These are phyloP conservation scores for Amaurobius ferox DNA, from an alignment of 2,888 invertebrate species.

Conservation along the genomic window DNA sequence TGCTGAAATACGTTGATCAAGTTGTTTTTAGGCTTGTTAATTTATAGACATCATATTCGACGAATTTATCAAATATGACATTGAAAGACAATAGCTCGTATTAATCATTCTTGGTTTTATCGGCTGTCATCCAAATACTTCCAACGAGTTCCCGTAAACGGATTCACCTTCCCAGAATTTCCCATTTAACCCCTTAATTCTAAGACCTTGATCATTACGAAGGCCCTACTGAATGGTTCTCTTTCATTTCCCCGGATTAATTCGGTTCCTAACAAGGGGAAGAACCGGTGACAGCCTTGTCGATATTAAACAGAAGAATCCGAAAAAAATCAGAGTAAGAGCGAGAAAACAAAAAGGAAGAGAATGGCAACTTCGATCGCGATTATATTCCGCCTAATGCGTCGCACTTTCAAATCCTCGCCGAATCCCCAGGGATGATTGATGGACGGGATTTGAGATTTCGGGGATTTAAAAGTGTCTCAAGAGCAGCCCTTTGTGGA, in stretches of 20 bases:
- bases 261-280: conserved; percentile 28
- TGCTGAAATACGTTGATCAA: no score
- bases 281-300: conserved; percentile 41
- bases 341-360: conserved; percentile 48
- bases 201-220: conserved; percentile 39
- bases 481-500: conserved; percentile 72
- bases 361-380: conserved; percentile 68
- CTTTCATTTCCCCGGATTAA: conserved; percentile 50
- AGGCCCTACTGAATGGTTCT: conserved; percentile 24
- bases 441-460: conserved; percentile 69
- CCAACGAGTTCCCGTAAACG: not conserved
- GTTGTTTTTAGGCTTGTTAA: no score
- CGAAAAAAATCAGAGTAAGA: not conserved
- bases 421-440: conserved; percentile 65
- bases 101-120: no score
- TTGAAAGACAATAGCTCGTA: no score
- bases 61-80: no score
- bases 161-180: conserved; percentile 5
- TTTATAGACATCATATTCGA: no score
- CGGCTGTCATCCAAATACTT: no score
- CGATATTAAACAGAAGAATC: conserved; percentile 47
- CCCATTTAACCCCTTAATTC: conserved; percentile 50
- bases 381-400: conserved; percentile 71
- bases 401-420: conserved; percentile 64
- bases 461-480: conserved; percentile 72